Conservation (phyloP, 2,113 vertebrate species). For the Stegastes partitus region DNA sequence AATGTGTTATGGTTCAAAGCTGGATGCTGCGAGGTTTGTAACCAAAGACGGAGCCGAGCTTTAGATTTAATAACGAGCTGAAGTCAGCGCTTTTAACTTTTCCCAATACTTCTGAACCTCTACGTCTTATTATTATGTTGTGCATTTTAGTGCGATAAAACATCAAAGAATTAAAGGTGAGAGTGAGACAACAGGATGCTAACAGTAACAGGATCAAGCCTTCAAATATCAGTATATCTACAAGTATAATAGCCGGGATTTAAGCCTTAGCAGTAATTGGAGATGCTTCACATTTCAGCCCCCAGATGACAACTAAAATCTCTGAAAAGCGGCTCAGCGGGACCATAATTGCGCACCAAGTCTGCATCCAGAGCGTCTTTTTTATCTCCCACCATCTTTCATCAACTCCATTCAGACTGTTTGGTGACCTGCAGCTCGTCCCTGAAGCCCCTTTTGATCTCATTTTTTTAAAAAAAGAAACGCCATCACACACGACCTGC, state of each 20-base stretch:
- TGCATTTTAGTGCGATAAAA: slow-evolving; percentile 17
- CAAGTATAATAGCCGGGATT: neutral
- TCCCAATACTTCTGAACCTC: neutral
- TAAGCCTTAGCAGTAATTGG: slow-evolving; percentile 35
- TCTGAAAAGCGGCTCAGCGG: slow-evolving; percentile 51
- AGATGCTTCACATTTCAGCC: slow-evolving; percentile 33
- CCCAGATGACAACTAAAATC: slow-evolving; percentile 48
- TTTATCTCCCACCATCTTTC: slow-evolving; percentile 65
- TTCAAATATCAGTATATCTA: slow-evolving; percentile 3
- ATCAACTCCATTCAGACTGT: slow-evolving; percentile 51
- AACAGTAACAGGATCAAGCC: slow-evolving; percentile 23
- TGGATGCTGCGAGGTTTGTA: slow-evolving; percentile 42
- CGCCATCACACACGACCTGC: slow-evolving; percentile 12
- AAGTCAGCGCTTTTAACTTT: neutral
- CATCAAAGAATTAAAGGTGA: neutral
- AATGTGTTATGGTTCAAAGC: slow-evolving; percentile 38
- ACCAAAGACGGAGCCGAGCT: slow-evolving; percentile 42
- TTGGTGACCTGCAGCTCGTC: slow-evolving; percentile 56
- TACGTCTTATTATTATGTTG: neutral
- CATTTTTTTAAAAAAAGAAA: slow-evolving; percentile 26
- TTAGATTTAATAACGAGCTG: neutral
- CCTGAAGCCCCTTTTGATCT: slow-evolving; percentile 52
- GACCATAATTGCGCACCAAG: slow-evolving; percentile 52
- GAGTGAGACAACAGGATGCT: neutral
- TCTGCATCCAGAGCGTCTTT: slow-evolving; percentile 39